Percentiles rank a stretch among this genome's conserved stretches.
Conservation (phyloP, 2,888 invertebrate genomes). For the Odontocerum albicorne region DNA sequence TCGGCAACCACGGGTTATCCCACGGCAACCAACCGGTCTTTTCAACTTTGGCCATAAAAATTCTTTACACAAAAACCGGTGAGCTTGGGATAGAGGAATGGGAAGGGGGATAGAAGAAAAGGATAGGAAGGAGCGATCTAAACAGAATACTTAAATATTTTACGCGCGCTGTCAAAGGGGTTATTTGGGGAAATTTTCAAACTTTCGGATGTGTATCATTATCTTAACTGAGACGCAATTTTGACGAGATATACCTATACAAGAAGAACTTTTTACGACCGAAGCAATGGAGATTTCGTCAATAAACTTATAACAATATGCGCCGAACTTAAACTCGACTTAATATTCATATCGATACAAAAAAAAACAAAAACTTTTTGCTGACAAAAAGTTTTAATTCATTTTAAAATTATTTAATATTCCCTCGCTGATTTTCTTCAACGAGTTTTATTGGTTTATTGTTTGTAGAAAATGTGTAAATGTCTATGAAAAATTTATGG, state of each 20-base stretch:
- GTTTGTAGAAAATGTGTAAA: no score
- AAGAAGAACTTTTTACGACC: constrained; percentile 5
- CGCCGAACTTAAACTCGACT: background rate
- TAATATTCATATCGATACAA: background rate
- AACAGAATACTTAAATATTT: constrained; percentile 28
- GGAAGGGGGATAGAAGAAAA: no score
- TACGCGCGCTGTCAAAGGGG: constrained; percentile 21
- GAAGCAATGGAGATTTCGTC: constrained; percentile 15
- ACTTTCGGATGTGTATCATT: constrained; percentile 22
- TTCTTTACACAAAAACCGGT: constrained; percentile 16
- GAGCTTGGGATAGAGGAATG: constrained; percentile 1
- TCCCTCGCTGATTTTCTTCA: no score
- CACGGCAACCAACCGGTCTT: background rate
- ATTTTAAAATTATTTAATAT: no score
- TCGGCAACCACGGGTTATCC: background rate
- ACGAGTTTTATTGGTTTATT: no score
- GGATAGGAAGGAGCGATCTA: constrained; percentile 5
- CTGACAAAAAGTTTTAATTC: background rate
- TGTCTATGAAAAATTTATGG: no score
- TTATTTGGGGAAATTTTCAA: constrained; percentile 19
- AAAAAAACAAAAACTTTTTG: background rate
- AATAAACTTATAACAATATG: constrained; percentile 3
- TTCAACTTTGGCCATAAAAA: constrained; percentile 17
- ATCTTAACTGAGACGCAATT: constrained; percentile 22
- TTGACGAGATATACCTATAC: background rate